Evolutionary conservation across 2,113 vertebrate genomes (phyloP), one percentile per base, ranked within the genome.

Genomic region (Fulmarus glacialis): DNA sequence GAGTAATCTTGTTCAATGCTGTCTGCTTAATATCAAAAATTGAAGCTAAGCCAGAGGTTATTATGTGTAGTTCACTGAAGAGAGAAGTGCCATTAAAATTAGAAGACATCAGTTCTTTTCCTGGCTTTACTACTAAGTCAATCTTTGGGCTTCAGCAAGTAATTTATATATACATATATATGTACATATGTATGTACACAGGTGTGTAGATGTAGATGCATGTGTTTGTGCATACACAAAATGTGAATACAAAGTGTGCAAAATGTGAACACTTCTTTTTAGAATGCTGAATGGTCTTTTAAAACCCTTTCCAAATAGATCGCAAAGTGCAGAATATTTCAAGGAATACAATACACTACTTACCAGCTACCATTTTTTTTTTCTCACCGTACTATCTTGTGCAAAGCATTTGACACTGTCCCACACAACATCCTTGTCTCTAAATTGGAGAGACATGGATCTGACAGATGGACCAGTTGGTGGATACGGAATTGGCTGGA

Each of bases 21-120:
- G 36, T 79, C 84, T 93, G 90, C 43, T 96, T 94, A 90, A 82
- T 74, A 85, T 53, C 58, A 94, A 89, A 97, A 93, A 68, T 17
- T 75, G 40, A 88, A 91, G 62, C n/a, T 75, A 85, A 95, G 21
- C 58, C 82, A 73, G 32, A 88, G 48, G 52, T 85, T 84, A 85
- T 79, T 75, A 56, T 22, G 4, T 75, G 22, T 21, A 68, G 47
- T 48, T 75, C 66, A 75, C 14, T 64, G 48, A 75, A 81, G 23
- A 91, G 4, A 83, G 21, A 91, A 82, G 29, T 52, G 56, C 6
- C 18, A 34, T 79, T 75, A 89, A 87, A 93, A 87, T 70, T 30
- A 85, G 24, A 42, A 91, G 32, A 45, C 15, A 52, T 55, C 20
- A 8, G 4, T n/a, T 78, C 6, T 83, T 89, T 86, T 62, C 30